Base-by-base conservation (phyloP, 2,888 invertebrate genomes). In the Callyntrura guangdongensis region DNA sequence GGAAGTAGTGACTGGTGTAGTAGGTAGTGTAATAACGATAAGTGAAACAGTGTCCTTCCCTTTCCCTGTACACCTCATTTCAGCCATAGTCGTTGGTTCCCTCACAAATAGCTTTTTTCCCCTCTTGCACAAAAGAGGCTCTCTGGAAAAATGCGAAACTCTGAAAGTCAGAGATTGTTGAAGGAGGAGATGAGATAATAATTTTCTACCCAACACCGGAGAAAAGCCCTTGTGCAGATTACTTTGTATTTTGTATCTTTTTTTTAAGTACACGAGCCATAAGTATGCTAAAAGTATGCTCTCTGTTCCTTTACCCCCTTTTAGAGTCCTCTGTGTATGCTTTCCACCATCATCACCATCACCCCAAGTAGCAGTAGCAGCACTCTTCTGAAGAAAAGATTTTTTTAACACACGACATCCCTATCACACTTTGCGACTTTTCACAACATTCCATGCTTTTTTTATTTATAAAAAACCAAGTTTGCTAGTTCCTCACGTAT, bases 171-270 rank as follows among this genome's bases (percentile, higher is more conserved):
- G 67, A 81, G 79, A 85, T 84, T 85, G 79, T 49, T 69, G 69
- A 36, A 79, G 85, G 89, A 85, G 69, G 89, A 67, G 89, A 61
- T 17, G 22, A 83, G 84, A 90, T 85, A 85, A 90, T 90, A 90
- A 85, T 85, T 90, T 84, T 85, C 67, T 49, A 69, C 27, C 27
- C 36, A 77, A 53, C 67, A 67, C 20, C 45, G 47, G 59, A 88
- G 81, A 69, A 82, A 86, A 89, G 85, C 89, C 85, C 89, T 90
- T 84, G 79, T 79, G 64, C 69, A 67, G 89, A 90, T 90, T 79
- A 90, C 85, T 85, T 53, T 36, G 36, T 36, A 36, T 6, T 69
- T 67, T 81, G 22, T 45, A 5, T 36, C 36, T n/a, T 11, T 74
- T 11, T 74, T 74, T 17, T 67, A 67, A n/a, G 20, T 4, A 67